A percentile compares a stretch with the other conserved stretches of the same genome.
These are phyloP conservation scores for Scyliorhinus canicula DNA, from an alignment of 2,797 vertebrate genomes.

Conservation along the genomic window DNA sequence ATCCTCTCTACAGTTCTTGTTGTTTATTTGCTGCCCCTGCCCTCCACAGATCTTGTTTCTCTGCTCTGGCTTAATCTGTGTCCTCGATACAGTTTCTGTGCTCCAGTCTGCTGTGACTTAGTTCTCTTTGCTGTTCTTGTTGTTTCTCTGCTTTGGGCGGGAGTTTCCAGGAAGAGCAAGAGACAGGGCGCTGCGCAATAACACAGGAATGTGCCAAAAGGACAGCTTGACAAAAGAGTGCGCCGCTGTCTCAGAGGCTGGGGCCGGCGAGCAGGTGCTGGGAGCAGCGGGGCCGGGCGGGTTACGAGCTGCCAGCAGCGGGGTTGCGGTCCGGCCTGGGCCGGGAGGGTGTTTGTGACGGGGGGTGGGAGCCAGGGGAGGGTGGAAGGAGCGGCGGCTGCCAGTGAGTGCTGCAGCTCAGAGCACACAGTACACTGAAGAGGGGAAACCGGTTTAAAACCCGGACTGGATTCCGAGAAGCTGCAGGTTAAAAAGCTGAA, in stretches of 20 bases:
- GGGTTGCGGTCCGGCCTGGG: not conserved
- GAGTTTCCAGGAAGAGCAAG: slow-evolving; percentile 38
- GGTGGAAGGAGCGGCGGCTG: slow-evolving; percentile 26
- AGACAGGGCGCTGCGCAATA: slow-evolving; percentile 15
- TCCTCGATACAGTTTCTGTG: no score
- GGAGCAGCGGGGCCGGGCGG: not conserved
- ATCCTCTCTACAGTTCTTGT: no score
- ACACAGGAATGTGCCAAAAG: slow-evolving; percentile 38
- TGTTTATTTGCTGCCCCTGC: no score
- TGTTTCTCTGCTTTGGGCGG: slow-evolving; percentile 32
- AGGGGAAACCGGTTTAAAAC: slow-evolving; percentile 11
- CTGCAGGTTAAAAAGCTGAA: not conserved
- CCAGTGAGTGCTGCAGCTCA: slow-evolving; percentile 26
- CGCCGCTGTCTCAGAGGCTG: not conserved
- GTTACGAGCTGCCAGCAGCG: not conserved
- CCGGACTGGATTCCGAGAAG: slow-evolving; percentile 17
- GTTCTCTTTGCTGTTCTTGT: no score
- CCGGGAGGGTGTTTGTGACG: not conserved
- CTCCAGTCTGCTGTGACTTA: no score
- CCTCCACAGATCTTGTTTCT: not conserved
- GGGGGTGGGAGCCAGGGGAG: not conserved
- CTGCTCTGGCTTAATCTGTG: no score
- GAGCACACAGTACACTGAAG: not conserved
- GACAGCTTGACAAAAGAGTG: slow-evolving; percentile 28
- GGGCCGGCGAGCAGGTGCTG: not conserved